Evolutionary conservation across 1,140 invertebrate species (phyloP).

Genomic region (Leptinotarsa lineolata): DNA sequence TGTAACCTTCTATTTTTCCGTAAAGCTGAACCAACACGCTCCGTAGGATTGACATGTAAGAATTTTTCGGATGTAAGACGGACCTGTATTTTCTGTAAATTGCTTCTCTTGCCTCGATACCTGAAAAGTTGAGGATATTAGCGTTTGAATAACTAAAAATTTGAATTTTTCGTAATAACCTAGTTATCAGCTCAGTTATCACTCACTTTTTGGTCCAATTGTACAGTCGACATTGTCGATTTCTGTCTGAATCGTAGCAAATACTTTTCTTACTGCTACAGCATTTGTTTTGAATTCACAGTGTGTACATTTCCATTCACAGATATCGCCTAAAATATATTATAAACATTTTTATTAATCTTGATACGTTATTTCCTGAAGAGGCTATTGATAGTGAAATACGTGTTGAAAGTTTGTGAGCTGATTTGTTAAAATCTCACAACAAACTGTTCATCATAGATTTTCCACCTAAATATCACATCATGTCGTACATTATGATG

Average conservation of each 20-base stretch:
- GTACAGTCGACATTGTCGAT: constrained; percentile 60
- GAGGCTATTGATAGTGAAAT: too few species aligned
- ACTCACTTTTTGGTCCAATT: constrained; percentile 46
- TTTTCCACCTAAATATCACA: too few species aligned
- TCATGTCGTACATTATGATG: too few species aligned
- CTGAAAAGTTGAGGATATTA: neutral
- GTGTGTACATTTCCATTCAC: constrained; percentile 73
- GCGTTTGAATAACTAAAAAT: too few species aligned
- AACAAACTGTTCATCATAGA: too few species aligned
- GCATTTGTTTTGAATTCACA: constrained; percentile 68
- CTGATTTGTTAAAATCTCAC: too few species aligned
- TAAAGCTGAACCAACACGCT: constrained; percentile 75
- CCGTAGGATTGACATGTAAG: constrained; percentile 66
- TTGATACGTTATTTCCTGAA: too few species aligned
- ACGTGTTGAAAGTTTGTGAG: too few species aligned
- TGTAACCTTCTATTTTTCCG: constrained; percentile 72
- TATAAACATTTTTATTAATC: too few species aligned
- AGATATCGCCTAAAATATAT: constrained; percentile 59
- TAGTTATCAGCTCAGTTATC: neutral
- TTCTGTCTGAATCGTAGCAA: constrained; percentile 66
- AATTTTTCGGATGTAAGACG: constrained; percentile 74
- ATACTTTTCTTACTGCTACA: constrained; percentile 63
- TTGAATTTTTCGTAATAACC: neutral
- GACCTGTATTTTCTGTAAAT: constrained; percentile 64
- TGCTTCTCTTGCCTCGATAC: constrained; percentile 60